phyloP scores from a whole-genome alignment of 2,113 vertebrate genomes.

The Amia ocellicauda region DNA sequence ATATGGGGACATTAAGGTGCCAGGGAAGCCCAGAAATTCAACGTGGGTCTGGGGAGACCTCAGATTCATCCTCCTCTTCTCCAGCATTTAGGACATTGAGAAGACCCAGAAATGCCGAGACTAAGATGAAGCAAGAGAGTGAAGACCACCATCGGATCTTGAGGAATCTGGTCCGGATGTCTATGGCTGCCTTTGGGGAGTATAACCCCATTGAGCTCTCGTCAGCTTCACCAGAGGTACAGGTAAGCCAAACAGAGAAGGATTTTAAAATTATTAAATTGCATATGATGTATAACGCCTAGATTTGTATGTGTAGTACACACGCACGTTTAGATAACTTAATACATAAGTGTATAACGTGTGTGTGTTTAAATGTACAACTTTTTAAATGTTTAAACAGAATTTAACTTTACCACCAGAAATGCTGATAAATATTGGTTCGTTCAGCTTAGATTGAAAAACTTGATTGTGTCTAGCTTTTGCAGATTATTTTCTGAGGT shows the following conservation, averaged over 20 bases:
- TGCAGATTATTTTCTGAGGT: too few species aligned
- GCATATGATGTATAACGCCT: too few species aligned
- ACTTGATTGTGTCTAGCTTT: too few species aligned
- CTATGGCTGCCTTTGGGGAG: slow-evolving; percentile 85
- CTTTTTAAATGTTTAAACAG: too few species aligned
- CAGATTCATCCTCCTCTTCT: slow-evolving; percentile 10
- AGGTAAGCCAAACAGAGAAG: slow-evolving; percentile 84
- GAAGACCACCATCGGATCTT: slow-evolving; percentile 75
- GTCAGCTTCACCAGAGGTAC: slow-evolving; percentile 82
- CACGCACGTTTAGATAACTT: too few species aligned
- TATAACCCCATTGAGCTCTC: slow-evolving; percentile 73
- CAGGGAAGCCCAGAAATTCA: slow-evolving; percentile 36
- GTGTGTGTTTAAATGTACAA: too few species aligned
- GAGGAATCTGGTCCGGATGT: slow-evolving; percentile 83
- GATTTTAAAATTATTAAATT: too few species aligned
- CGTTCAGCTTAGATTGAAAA: too few species aligned
- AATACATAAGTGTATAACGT: too few species aligned
- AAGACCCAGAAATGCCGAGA: slow-evolving; percentile 51
- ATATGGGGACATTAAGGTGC: slow-evolving; percentile 50
- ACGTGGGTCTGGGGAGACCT: neutral
- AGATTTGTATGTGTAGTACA: too few species aligned
- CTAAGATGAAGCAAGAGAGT: slow-evolving; percentile 40
- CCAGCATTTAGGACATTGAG: slow-evolving; percentile 45
- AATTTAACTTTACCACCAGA: too few species aligned
- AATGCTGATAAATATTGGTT: too few species aligned